phyloP scores from a whole-genome alignment of 23 tunicate species.

The Aplidium turbinatum region DNA sequence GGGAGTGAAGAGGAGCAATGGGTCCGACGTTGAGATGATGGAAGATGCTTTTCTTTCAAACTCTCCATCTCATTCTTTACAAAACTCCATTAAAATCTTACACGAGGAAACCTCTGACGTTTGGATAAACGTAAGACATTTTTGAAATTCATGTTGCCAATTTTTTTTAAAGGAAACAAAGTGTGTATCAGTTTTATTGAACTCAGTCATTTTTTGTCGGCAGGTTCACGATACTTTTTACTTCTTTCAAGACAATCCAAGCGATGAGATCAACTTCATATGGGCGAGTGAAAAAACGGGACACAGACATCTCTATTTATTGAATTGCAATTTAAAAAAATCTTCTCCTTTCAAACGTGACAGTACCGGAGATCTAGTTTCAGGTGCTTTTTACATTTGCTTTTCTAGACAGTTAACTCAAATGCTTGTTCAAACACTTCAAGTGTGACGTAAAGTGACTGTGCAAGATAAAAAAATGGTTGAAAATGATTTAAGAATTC shows the following conservation, averaged over 20 bases:
- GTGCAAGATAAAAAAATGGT: too few species aligned
- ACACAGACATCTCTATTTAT: constrained; percentile 71
- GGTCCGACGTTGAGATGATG: constrained; percentile 46
- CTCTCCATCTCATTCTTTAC: neutral
- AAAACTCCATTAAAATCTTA: constrained; percentile 36
- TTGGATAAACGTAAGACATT: constrained; percentile 64
- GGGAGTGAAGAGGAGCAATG: constrained; percentile 7
- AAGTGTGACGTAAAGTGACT: too few species aligned
- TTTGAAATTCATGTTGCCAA: neutral
- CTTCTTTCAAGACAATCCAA: constrained; percentile 46
- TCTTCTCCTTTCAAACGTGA: constrained; percentile 33
- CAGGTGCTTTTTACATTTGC: constrained; percentile 29
- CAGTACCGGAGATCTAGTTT: constrained; percentile 59
- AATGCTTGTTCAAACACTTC: too few species aligned
- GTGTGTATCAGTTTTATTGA: neutral
- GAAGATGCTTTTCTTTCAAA: neutral
- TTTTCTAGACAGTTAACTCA: too few species aligned
- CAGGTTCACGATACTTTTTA: constrained; percentile 82
- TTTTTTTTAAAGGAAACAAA: neutral
- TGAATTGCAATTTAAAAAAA: constrained; percentile 50
- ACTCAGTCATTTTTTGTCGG: too few species aligned
- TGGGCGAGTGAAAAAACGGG: constrained; percentile 92
- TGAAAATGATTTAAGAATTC: too few species aligned
- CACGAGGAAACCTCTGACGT: constrained; percentile 54
- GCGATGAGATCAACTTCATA: constrained; percentile 62